These are phyloP conservation scores for Brachionichthys hirsutus DNA, from an alignment of 2,113 vertebrate species.

Conservation along the genomic window DNA sequence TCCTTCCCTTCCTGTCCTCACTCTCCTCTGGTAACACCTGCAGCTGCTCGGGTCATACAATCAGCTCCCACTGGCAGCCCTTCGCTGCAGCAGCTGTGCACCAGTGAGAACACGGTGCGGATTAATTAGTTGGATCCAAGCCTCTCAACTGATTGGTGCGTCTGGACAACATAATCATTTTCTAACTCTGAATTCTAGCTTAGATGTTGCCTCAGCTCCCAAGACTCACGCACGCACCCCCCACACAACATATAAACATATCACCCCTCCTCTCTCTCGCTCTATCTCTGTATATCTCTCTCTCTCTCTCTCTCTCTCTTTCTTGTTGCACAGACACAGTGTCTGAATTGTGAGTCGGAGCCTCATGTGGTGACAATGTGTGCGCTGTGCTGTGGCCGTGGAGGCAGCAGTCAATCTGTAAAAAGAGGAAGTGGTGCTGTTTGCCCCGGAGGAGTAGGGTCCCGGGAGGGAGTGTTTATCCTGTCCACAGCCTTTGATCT, in stretches of 20 bases:
- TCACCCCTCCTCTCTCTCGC: slow-evolving; percentile 8
- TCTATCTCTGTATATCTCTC: slow-evolving; percentile 30
- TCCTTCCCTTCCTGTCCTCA: slow-evolving; percentile 52
- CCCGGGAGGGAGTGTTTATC: slow-evolving; percentile 83
- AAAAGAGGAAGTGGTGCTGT: slow-evolving; percentile 79
- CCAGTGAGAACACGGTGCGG: slow-evolving; percentile 64
- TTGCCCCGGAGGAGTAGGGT: slow-evolving; percentile 75
- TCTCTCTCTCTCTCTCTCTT: slow-evolving; percentile 9
- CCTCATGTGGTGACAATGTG: slow-evolving; percentile 85
- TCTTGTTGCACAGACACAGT: slow-evolving; percentile 25
- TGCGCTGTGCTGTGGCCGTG: slow-evolving; percentile 72
- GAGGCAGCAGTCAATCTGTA: slow-evolving; percentile 73
- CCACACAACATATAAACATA: slow-evolving; percentile 44
- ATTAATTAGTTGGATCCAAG: slow-evolving; percentile 65
- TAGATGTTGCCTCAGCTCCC: slow-evolving; percentile 34
- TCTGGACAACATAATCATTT: slow-evolving; percentile 52
- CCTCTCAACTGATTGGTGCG: slow-evolving; percentile 22
- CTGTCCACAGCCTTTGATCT: slow-evolving; percentile 82
- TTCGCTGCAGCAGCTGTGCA: slow-evolving; percentile 72
- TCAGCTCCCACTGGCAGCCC: slow-evolving; percentile 71
- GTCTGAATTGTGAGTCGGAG: slow-evolving; percentile 47
- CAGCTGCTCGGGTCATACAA: slow-evolving; percentile 73
- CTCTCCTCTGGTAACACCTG: slow-evolving; percentile 57
- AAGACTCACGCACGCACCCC: slow-evolving; percentile 14
- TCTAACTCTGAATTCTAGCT: slow-evolving; percentile 29